Evolutionary conservation across 2,888 invertebrate genomes (phyloP).

Genomic region (Branchellion lobata): DNA sequence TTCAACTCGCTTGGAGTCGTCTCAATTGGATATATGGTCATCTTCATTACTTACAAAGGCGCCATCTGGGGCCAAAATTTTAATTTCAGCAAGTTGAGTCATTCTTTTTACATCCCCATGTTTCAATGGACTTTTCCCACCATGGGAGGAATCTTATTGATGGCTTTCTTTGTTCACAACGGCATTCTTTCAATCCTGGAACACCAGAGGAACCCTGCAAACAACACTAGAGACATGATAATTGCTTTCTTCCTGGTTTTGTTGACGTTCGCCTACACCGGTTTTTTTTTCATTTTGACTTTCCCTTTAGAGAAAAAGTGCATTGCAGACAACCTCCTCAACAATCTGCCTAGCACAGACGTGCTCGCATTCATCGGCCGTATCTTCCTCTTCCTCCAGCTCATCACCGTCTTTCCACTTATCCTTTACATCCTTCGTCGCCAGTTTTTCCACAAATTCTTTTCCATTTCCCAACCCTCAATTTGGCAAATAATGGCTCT

Average conservation of each 20-base stretch:
- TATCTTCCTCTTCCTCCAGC: slow-evolving; percentile 79
- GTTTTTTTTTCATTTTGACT: not conserved
- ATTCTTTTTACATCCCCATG: not conserved
- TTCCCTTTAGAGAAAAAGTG: not conserved
- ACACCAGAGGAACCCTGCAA: slow-evolving; percentile 77
- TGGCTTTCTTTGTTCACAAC: slow-evolving; percentile 89
- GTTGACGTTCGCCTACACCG: not conserved
- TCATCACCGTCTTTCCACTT: slow-evolving; percentile 83
- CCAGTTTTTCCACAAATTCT: slow-evolving; percentile 67
- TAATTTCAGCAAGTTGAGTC: slow-evolving; percentile 60
- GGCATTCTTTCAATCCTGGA: slow-evolving; percentile 83
- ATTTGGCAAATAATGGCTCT: slow-evolving; percentile 67
- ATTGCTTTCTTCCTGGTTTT: not conserved
- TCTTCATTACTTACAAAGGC: slow-evolving; percentile 77
- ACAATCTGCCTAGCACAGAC: slow-evolving; percentile 81
- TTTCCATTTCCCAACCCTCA: slow-evolving; percentile 56
- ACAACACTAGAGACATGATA: slow-evolving; percentile 67
- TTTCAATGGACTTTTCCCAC: slow-evolving; percentile 62
- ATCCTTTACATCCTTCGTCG: slow-evolving; percentile 79
- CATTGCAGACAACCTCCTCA: slow-evolving; percentile 73
- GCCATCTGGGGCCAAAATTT: slow-evolving; percentile 76
- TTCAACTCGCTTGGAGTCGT: slow-evolving; percentile 85
- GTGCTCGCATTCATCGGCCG: slow-evolving; percentile 78
- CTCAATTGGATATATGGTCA: slow-evolving; percentile 76
- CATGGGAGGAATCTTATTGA: slow-evolving; percentile 67